Conservation (phyloP, 2,888 invertebrate species). For the Ischnus inquisitorius region DNA sequence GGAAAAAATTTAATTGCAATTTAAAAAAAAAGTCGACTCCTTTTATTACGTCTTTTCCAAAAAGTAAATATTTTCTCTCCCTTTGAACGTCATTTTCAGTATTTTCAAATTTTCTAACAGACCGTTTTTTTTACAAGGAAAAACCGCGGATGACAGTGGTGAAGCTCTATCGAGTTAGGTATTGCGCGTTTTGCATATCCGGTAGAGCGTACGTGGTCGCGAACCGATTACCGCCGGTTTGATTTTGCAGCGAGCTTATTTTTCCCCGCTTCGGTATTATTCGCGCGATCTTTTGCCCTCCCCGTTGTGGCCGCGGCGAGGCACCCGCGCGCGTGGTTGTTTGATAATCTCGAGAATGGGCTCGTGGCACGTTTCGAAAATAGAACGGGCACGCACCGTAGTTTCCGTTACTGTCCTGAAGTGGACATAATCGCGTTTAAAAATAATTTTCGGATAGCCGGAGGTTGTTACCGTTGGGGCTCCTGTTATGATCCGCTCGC, state of each 20-base stretch:
- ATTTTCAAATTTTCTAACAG: too few species aligned
- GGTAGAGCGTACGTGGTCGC: not conserved
- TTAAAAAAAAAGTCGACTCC: too few species aligned
- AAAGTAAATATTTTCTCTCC: too few species aligned
- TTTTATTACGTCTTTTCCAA: too few species aligned
- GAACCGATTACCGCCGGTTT: conserved; percentile 6
- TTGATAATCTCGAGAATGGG: conserved; percentile 72
- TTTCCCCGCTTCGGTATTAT: conserved; percentile 19
- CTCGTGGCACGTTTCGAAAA: conserved; percentile 70
- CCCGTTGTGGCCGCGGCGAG: not conserved
- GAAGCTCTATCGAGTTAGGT: too few species aligned
- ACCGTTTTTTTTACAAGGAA: too few species aligned
- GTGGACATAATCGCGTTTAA: conserved; percentile 69
- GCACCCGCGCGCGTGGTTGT: conserved; percentile 36
- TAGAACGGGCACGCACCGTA: conserved; percentile 60
- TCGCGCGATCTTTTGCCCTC: conserved; percentile 17
- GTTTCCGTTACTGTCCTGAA: conserved; percentile 62
- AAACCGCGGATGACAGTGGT: too few species aligned
- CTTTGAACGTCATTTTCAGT: too few species aligned
- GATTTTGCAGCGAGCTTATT: conserved; percentile 14
- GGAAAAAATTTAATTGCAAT: too few species aligned
- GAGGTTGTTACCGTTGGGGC: not conserved
- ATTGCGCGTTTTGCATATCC: not conserved
- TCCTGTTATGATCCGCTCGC: conserved; percentile 7
- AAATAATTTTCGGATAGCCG: conserved; percentile 64